Evolutionary conservation across 1,140 invertebrate genomes (phyloP).

Genomic region (Phymastichus coffea): DNA sequence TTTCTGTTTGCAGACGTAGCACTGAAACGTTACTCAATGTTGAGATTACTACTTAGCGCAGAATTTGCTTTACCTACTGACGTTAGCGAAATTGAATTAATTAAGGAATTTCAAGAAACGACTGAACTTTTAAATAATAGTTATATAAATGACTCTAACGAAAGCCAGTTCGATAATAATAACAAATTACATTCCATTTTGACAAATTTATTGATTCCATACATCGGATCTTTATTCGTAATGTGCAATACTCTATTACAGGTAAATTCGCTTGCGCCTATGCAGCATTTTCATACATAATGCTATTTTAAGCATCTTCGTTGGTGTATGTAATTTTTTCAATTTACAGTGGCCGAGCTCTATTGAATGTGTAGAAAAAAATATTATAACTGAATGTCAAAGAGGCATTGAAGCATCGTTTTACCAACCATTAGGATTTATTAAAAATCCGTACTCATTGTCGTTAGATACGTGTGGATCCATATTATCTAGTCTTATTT

Average conservation of each 20-base stretch:
- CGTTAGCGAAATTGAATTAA: constrained; percentile 40
- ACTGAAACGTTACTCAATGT: constrained; percentile 48
- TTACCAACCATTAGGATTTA: constrained; percentile 32
- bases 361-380: constrained; percentile 33
- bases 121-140: constrained; percentile 52
- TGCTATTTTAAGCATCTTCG: background rate
- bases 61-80: constrained; percentile 59
- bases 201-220: constrained; percentile 56
- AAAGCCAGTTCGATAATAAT: constrained; percentile 35
- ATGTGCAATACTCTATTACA: constrained; percentile 47
- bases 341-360: constrained; percentile 46
- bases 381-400: constrained; percentile 44
- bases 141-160: constrained; percentile 41
- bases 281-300: background rate
- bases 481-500: constrained; percentile 42
- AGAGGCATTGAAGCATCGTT: constrained; percentile 43
- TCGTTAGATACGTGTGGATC: constrained; percentile 48
- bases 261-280: too few species aligned
- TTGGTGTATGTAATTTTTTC: constrained; percentile 11
- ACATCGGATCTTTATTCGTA: constrained; percentile 51
- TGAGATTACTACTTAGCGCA: constrained; percentile 58
- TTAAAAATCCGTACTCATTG: constrained; percentile 49
- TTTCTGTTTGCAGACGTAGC: constrained; percentile 51
- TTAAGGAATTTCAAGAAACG: constrained; percentile 58
- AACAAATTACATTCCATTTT: constrained; percentile 52